Evolutionary conservation across 2,797 vertebrate species (phyloP).

Genomic region (Hoplostethus atlanticus): DNA sequence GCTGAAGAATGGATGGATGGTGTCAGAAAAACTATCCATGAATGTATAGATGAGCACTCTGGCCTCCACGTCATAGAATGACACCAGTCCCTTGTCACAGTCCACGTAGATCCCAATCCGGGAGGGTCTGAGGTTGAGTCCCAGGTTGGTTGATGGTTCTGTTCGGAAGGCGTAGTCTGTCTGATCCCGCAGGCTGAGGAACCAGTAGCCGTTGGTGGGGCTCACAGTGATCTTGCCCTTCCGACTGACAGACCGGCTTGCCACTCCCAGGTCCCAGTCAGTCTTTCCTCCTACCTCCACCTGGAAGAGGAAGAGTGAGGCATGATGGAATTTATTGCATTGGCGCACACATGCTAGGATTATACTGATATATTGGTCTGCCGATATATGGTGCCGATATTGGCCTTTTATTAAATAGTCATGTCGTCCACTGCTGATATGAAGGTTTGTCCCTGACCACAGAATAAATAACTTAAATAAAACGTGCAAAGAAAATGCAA

Average conservation of each 20-base stretch:
- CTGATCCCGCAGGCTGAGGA: constrained; percentile 81
- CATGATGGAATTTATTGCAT: background rate
- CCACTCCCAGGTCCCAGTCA: constrained; percentile 86
- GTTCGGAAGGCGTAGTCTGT: constrained; percentile 78
- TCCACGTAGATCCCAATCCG: constrained; percentile 82
- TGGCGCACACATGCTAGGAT: too few relatives aligned
- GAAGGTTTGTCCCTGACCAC: too few relatives aligned
- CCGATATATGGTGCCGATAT: background rate
- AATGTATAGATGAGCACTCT: constrained; percentile 80
- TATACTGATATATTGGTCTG: background rate
- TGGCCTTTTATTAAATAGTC: too few relatives aligned
- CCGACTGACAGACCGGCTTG: constrained; percentile 71
- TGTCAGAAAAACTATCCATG: constrained; percentile 74
- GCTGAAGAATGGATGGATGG: constrained; percentile 85
- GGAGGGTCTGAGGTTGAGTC: constrained; percentile 64
- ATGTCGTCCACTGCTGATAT: too few relatives aligned
- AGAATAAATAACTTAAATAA: too few relatives aligned
- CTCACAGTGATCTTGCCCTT: constrained; percentile 84
- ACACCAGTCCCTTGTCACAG: constrained; percentile 83
- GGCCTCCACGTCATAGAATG: constrained; percentile 84
- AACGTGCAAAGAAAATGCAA: too few relatives aligned
- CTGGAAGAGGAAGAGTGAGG: constrained; percentile 44
- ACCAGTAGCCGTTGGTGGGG: constrained; percentile 84
- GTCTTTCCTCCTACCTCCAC: constrained; percentile 84
- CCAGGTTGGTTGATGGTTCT: constrained; percentile 73